Percentiles rank a stretch among this genome's conserved stretches.
These are phyloP conservation scores for Kryptolebias marmoratus DNA, from an alignment of 2,113 vertebrate genomes.

Conservation along the genomic window DNA sequence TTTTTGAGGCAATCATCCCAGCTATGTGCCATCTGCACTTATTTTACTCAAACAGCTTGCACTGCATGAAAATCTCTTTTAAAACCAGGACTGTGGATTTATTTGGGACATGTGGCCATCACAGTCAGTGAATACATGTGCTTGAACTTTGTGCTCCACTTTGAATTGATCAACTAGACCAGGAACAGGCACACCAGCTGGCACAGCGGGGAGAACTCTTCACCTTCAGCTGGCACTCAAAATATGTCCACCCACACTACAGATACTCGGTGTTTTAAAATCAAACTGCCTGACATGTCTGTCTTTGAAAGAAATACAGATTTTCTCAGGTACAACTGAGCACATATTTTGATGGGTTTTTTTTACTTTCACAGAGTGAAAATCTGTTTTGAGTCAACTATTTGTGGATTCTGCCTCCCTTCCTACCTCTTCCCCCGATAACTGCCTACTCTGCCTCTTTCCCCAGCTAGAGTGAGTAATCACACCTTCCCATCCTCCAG, in stretches of 20 bases:
- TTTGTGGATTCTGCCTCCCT: slow-evolving; percentile 32
- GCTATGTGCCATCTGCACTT: slow-evolving; percentile 8
- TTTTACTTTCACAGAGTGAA: not conserved
- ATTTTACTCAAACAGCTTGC: not conserved
- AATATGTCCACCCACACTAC: slow-evolving; percentile 9
- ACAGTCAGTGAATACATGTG: slow-evolving; percentile 28
- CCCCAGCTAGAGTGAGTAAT: slow-evolving; percentile 46
- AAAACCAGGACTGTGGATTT: slow-evolving; percentile 13
- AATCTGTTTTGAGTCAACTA: slow-evolving; percentile 25
- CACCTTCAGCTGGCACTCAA: slow-evolving; percentile 15
- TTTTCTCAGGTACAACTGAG: not conserved
- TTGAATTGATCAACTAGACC: slow-evolving; percentile 15
- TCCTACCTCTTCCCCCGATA: slow-evolving; percentile 7
- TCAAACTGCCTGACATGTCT: not conserved
- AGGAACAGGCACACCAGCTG: slow-evolving; percentile 15
- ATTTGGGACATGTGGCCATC: slow-evolving; percentile 40
- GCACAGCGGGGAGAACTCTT: slow-evolving; percentile 14
- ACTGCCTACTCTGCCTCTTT: slow-evolving; percentile 37
- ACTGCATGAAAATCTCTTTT: slow-evolving; percentile 6
- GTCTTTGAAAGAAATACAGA: not conserved
- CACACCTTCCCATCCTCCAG: slow-evolving; percentile 45
- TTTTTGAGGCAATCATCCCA: not conserved
- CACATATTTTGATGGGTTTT: not conserved
- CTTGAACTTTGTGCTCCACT: slow-evolving; percentile 29
- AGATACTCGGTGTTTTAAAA: slow-evolving; percentile 6